Conservation (phyloP, 2,888 invertebrate genomes). For the Octonoba sinensis region DNA sequence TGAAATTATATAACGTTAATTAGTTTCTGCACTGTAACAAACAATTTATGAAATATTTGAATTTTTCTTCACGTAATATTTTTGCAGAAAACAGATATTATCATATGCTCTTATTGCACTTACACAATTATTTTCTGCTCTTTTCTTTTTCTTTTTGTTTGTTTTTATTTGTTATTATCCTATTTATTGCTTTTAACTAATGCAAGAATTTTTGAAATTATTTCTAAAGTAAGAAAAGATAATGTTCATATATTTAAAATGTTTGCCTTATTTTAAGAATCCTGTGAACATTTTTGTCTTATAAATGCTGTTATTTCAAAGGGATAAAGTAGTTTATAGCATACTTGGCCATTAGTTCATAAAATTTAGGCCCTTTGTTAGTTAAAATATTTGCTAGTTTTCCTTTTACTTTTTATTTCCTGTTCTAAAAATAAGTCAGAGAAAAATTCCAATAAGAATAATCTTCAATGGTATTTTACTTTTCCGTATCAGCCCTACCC, state of each 20-base stretch:
- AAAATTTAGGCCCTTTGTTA: conserved; percentile 36
- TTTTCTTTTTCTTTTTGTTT: neutral
- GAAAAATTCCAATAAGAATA: too few species aligned
- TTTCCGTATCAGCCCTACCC: conserved; percentile 39
- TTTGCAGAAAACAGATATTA: neutral
- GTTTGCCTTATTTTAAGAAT: too few species aligned
- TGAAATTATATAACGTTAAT: neutral
- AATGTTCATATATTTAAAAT: neutral
- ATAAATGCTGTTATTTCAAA: conserved; percentile 52
- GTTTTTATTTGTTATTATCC: too few species aligned
- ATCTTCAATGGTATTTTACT: neutral
- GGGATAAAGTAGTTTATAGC: conserved; percentile 55
- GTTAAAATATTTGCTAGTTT: too few species aligned
- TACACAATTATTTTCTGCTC: neutral
- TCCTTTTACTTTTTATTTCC: too few species aligned
- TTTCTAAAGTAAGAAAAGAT: neutral
- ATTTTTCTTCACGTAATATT: neutral
- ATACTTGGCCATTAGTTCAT: conserved; percentile 3
- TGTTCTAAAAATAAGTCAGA: too few species aligned
- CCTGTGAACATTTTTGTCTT: neutral
- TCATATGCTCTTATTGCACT: neutral
- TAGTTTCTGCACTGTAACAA: neutral
- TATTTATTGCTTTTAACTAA: neutral
- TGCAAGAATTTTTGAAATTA: neutral
- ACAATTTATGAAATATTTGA: too few species aligned